A percentile compares a stretch with the other conserved stretches of the same genome.
Evolutionary conservation across 2,888 invertebrate genomes (phyloP).

Genomic region (Strigamia transsilvanica): DNA sequence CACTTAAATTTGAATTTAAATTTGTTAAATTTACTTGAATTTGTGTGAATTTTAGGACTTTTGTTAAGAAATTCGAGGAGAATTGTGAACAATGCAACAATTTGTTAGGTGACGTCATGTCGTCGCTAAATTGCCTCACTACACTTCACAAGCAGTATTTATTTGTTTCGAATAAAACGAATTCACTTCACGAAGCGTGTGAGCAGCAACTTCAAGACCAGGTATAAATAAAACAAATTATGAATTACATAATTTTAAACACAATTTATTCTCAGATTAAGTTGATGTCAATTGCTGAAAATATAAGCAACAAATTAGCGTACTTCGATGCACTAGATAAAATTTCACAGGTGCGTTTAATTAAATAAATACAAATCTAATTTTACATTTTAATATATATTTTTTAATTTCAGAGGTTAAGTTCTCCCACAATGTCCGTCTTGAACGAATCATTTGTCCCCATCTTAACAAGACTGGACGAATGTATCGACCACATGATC

Average conservation of each 20-base stretch:
- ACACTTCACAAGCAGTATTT: conserved; percentile 80
- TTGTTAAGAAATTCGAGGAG: conserved; percentile 75
- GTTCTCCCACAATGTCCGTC: conserved; percentile 80
- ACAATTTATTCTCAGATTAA: conserved; percentile 70
- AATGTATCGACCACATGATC: conserved; percentile 83
- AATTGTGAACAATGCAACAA: conserved; percentile 75
- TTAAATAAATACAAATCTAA: not conserved
- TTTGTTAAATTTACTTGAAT: not conserved
- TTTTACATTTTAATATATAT: not conserved
- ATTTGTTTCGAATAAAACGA: conserved; percentile 90
- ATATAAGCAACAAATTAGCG: conserved; percentile 79
- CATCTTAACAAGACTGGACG: conserved; percentile 83
- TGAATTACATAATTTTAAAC: conserved; percentile 12
- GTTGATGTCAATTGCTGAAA: conserved; percentile 80
- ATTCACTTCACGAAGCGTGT: conserved; percentile 88
- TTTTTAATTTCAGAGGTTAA: conserved; percentile 71
- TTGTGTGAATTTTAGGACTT: conserved; percentile 62
- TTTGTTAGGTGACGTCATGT: conserved; percentile 74
- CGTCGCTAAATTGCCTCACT: conserved; percentile 75
- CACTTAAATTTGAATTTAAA: not conserved
- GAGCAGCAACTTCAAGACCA: conserved; percentile 89
- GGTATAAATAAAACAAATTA: conserved; percentile 61
- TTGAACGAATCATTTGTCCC: conserved; percentile 84
- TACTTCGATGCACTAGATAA: conserved; percentile 87
- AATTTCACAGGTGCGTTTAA: conserved; percentile 68